These are phyloP conservation scores for Haliaeetus leucogaster DNA, from an alignment of 2,113 vertebrate species.

Conservation along the genomic window DNA sequence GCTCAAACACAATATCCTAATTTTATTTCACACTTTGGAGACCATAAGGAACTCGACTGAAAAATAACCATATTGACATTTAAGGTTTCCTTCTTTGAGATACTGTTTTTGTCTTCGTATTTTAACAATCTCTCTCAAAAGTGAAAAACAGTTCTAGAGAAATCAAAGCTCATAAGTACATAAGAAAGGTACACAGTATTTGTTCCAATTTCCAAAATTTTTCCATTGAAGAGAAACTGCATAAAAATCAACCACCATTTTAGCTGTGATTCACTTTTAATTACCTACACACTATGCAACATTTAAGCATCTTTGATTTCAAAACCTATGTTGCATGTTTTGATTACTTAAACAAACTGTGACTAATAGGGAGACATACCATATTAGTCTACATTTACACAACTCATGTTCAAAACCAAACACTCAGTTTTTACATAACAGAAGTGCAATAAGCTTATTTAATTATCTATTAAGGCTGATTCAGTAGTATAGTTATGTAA, in stretches of 20 bases:
- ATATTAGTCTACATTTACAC: not conserved
- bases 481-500: not conserved
- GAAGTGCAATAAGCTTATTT: not conserved
- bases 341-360: not conserved
- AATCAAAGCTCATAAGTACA: not conserved
- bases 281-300: not conserved
- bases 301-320: not conserved
- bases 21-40: not conserved
- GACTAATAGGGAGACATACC: not conserved
- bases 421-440: not conserved
- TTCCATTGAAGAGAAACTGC: not conserved
- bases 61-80: not conserved
- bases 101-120: not conserved
- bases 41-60: not conserved
- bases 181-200: not conserved
- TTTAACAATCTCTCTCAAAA: not conserved
- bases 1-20: not conserved
- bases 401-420: not conserved
- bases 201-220: not conserved
- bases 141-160: not conserved
- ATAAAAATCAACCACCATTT: not conserved
- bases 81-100: not conserved
- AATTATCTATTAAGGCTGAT: not conserved
- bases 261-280: not conserved
- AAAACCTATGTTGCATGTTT: not conserved